A percentile compares a stretch with the other conserved stretches of the same genome.
Evolutionary conservation across 2,113 vertebrate species (phyloP).

Genomic region (Oncorhynchus nerka): DNA sequence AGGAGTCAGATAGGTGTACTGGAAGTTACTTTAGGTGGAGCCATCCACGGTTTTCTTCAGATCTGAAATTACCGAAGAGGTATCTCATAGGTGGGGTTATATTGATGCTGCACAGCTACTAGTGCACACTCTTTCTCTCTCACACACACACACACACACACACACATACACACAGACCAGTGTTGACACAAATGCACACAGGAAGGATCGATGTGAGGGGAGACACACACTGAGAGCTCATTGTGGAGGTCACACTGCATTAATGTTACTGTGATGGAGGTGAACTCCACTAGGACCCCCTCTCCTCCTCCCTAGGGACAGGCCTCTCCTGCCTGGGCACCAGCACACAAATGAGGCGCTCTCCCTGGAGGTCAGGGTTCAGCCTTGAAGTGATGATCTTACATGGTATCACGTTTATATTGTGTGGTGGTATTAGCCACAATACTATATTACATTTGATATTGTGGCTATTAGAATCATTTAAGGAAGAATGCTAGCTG

Average conservation of each 20-base stretch:
- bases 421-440: not conserved
- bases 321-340: not conserved
- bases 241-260: slow-evolving; percentile 60
- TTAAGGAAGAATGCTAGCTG: not conserved
- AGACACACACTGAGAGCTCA: slow-evolving; percentile 58
- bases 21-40: too few species aligned
- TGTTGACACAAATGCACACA: not conserved
- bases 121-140: too few species aligned
- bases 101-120: not conserved
- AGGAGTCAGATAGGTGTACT: too few species aligned
- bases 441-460: not conserved
- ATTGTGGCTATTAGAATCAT: not conserved
- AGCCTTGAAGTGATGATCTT: not conserved
- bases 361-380: not conserved
- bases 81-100: not conserved
- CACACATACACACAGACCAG: not conserved
- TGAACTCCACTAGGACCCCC: slow-evolving; percentile 39
- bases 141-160: too few species aligned
- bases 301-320: slow-evolving; percentile 17
- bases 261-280: slow-evolving; percentile 52
- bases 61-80: too few species aligned
- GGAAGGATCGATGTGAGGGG: slow-evolving; percentile 54
- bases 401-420: too few species aligned
- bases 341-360: not conserved
- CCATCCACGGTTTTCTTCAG: too few species aligned